Percentiles rank a stretch among this genome's conserved stretches.
phyloP scores from a whole-genome alignment of 2,888 invertebrate genomes.

The Drosophila ezoana region DNA sequence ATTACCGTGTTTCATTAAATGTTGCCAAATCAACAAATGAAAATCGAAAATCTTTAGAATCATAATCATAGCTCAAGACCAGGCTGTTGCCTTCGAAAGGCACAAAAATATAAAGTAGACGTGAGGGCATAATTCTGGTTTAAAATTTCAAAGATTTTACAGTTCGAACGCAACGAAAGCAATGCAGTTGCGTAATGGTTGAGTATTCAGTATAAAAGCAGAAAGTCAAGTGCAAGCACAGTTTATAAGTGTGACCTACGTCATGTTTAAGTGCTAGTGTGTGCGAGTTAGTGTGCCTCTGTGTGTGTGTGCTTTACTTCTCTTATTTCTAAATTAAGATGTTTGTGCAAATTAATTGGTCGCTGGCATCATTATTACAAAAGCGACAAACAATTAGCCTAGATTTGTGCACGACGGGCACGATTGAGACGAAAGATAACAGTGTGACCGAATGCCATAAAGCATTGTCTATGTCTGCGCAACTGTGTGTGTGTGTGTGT shows the following conservation, averaged over 20 bases:
- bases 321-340: constrained; percentile 73
- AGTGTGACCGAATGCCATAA: constrained; percentile 11
- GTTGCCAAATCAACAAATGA: no score
- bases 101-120: no score
- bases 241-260: constrained; percentile 11
- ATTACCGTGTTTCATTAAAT: no score
- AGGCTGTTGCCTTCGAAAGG: no score
- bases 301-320: constrained; percentile 20
- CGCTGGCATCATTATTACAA: constrained; percentile 81
- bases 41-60: no score
- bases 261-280: constrained; percentile 5
- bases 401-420: constrained; percentile 59
- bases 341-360: constrained; percentile 83
- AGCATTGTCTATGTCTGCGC: neutral
- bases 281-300: constrained; percentile 2
- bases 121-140: no score
- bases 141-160: no score
- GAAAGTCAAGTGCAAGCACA: constrained; percentile 21
- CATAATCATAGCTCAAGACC: no score
- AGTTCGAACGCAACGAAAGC: no score
- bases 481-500: constrained; percentile 1
- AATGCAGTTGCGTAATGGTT: constrained; percentile 2
- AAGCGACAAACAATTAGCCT: constrained; percentile 82
- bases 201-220: neutral
- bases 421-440: constrained; percentile 22